phyloP scores from a whole-genome alignment of 53 echinoderm and acorn worm genomes.

The Pentamera pediparva region DNA sequence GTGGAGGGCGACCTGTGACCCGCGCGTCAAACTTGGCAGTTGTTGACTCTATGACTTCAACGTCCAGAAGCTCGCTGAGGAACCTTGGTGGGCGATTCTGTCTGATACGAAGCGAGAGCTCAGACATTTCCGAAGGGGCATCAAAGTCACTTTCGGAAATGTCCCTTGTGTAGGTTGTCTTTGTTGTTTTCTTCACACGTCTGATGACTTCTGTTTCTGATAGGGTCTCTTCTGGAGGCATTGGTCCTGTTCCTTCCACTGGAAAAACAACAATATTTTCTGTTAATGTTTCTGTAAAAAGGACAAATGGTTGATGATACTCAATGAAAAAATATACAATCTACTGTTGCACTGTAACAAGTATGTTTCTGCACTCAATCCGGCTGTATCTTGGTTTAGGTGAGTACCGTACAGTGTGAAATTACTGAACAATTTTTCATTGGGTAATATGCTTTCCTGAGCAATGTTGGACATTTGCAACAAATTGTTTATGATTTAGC shows the following conservation, averaged over 20 bases:
- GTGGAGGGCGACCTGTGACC: slow-evolving; percentile 78
- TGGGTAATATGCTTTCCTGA: too few relatives aligned
- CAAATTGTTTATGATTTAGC: too few relatives aligned
- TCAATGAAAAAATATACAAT: too few relatives aligned
- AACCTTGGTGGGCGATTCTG: slow-evolving; percentile 71
- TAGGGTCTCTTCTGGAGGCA: slow-evolving; percentile 41
- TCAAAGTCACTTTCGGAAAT: slow-evolving; percentile 77
- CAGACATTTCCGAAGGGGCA: slow-evolving; percentile 71
- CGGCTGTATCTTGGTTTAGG: too few relatives aligned
- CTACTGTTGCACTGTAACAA: too few relatives aligned
- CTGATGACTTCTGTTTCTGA: slow-evolving; percentile 67
- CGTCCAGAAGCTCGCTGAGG: slow-evolving; percentile 90
- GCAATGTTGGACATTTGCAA: too few relatives aligned
- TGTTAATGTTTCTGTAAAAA: too few relatives aligned
- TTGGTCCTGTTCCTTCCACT: slow-evolving; percentile 21
- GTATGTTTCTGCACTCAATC: too few relatives aligned
- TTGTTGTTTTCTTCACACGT: slow-evolving; percentile 71
- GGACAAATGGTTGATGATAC: too few relatives aligned
- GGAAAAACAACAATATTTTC: too few relatives aligned
- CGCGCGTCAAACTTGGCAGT: slow-evolving; percentile 92
- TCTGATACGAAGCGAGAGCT: slow-evolving; percentile 42
- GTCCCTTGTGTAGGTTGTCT: slow-evolving; percentile 72
- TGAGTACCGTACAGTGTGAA: too few relatives aligned
- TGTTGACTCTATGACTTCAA: slow-evolving; percentile 89
- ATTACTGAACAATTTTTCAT: too few relatives aligned